These are phyloP conservation scores for Liasis olivaceus DNA, from an alignment of 2,797 vertebrate species.

Conservation along the genomic window DNA sequence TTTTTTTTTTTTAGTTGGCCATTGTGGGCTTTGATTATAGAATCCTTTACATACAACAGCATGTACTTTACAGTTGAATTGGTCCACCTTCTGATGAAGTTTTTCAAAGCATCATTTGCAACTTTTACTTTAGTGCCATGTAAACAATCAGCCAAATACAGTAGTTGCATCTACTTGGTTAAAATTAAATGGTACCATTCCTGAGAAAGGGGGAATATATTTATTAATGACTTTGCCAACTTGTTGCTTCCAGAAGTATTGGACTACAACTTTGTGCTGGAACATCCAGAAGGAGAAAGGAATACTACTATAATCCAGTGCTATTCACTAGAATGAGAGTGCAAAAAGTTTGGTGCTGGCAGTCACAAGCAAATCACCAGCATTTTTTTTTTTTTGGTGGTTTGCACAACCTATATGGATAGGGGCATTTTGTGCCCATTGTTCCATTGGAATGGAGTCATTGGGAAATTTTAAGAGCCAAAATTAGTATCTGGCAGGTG, in stretches of 20 bases:
- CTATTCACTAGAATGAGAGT: background rate
- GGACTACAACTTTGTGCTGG: background rate
- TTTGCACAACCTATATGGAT: background rate
- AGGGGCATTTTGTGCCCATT: no score
- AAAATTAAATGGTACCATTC: background rate
- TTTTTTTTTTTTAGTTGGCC: background rate
- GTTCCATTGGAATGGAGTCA: background rate
- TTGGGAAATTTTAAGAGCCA: background rate
- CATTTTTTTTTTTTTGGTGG: background rate
- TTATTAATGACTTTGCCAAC: no score
- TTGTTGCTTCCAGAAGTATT: background rate
- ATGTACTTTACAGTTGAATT: background rate
- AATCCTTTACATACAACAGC: background rate
- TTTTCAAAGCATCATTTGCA: background rate
- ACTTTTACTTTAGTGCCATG: background rate
- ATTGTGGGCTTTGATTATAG: background rate
- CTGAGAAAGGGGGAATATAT: background rate
- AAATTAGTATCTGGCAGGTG: background rate
- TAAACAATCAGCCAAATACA: background rate
- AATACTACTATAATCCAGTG: background rate
- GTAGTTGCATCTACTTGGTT: background rate
- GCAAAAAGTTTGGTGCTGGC: background rate
- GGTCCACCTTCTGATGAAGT: background rate
- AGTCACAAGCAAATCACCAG: background rate
- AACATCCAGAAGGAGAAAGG: background rate